A percentile compares a stretch with the other conserved stretches of the same genome.
Evolutionary conservation across 2,113 vertebrate species (phyloP).

Genomic region (Nannobrachium achirus): DNA sequence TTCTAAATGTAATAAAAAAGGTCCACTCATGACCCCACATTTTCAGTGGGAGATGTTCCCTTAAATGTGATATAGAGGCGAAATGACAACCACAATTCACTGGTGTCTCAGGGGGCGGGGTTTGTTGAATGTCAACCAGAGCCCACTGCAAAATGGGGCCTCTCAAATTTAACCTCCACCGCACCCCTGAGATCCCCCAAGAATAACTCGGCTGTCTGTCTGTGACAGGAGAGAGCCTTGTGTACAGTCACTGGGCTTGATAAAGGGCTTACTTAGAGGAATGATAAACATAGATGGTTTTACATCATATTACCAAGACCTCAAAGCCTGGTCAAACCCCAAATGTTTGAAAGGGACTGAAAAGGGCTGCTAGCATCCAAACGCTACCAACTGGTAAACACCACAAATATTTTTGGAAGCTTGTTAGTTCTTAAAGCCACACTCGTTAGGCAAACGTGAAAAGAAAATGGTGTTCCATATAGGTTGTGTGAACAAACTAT

Average conservation of each 20-base stretch:
- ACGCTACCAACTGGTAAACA: conserved; percentile 6
- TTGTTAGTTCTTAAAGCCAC: background rate
- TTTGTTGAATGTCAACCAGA: conserved; percentile 50
- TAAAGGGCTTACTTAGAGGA: conserved; percentile 42
- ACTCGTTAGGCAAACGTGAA: background rate
- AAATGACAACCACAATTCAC: conserved; percentile 37
- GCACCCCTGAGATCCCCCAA: conserved; percentile 42
- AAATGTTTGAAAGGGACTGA: conserved; percentile 12
- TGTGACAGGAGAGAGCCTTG: conserved; percentile 56
- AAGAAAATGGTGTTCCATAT: background rate
- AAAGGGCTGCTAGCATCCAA: conserved; percentile 14
- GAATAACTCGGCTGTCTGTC: conserved; percentile 61
- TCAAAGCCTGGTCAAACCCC: background rate
- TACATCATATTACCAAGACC: conserved; percentile 41
- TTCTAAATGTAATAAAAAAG: background rate
- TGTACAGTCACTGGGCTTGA: conserved; percentile 36
- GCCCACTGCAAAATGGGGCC: conserved; percentile 43
- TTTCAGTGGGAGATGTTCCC: conserved; percentile 6
- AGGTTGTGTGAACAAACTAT: background rate
- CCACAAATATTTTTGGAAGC: conserved; percentile 12
- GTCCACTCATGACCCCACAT: background rate
- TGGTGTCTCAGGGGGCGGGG: conserved; percentile 7
- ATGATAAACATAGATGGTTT: conserved; percentile 48
- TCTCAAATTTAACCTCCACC: conserved; percentile 59
- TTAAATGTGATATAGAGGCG: conserved; percentile 14